Conservation (phyloP, 2,888 invertebrate genomes). For the Frankliniella fusca region DNA sequence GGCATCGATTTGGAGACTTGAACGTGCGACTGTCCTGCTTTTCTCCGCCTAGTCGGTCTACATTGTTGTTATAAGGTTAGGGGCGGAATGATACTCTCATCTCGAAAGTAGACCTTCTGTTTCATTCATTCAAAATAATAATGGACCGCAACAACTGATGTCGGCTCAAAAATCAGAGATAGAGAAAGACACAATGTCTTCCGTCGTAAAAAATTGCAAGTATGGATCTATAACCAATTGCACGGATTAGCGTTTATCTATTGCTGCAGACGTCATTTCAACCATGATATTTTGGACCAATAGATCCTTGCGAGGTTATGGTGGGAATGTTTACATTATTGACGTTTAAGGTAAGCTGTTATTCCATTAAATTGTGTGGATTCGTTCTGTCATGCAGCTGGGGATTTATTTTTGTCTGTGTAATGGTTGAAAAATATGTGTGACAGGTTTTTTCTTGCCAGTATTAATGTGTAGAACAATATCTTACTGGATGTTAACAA, state of each 20-base stretch:
- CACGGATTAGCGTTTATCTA: neutral
- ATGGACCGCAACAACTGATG: neutral
- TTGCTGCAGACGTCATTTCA: neutral
- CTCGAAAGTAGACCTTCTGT: conserved; percentile 33
- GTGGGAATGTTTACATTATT: neutral
- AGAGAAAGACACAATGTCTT: neutral
- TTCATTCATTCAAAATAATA: neutral
- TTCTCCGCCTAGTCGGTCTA: neutral
- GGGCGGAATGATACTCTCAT: conserved; percentile 37
- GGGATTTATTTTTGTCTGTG: neutral
- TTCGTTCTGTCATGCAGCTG: neutral
- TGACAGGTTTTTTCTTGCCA: neutral
- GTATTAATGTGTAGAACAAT: neutral
- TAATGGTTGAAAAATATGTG: neutral
- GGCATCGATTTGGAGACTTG: too few relatives aligned
- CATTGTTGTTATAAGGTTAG: neutral
- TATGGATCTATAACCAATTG: neutral
- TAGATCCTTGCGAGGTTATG: neutral
- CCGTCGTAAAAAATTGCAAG: neutral
- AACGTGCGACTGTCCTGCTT: neutral
- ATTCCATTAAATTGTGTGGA: neutral
- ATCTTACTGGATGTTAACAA: neutral
- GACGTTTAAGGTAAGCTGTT: too few relatives aligned
- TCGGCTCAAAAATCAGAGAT: neutral
- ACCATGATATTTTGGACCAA: neutral